Base-by-base conservation (phyloP, 2,888 invertebrate genomes). In the Lymantria dispar region DNA sequence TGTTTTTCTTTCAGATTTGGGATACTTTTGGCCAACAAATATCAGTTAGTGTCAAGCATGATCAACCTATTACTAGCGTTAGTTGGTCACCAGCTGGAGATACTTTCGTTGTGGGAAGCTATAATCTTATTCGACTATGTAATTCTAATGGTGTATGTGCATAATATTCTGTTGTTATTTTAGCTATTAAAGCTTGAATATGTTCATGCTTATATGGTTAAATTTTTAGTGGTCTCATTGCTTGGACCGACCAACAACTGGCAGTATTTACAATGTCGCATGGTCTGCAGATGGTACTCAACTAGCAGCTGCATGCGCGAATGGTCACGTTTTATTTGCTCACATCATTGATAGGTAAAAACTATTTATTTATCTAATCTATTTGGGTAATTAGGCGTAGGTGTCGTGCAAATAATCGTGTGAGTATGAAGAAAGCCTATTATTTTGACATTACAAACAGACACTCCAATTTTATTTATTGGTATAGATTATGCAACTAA, bases 261-360 rank as follows among this genome's bases (percentile, higher is more conserved):
- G 99, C 7, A 98, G 98, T 64, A 94, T 99, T 54, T 97, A 97
- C 78, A 94, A 94, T 59, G 90, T 99, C 44, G 94, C 96, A 3
- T 99, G 99, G 99, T 98, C 98, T 2, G 94, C 95, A 46, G 99
- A 99, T 87, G 97, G 98, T 5, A 99, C 98, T 0, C 99, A 99
- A 83, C 91, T 99, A 29, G 97, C 97, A 10, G 98, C 96, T 48
- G 98, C 98, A n/a, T 97, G 98, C 78, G 97, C 98, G 0, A 97
- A 96, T 74, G 98, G 98, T 0, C 95, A 96, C 60, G 94, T 99
- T 3, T 90, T 98, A 49, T 96, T 98, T 75, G 98, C 97, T 5
- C 97, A 98, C 83, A 94, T 98, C 38, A 95, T 98, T 62, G 97
- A 98, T 66, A 95, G 95, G 94, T 96, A 83, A 70, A n/a, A 61